These are phyloP conservation scores for Crenichthys baileyi DNA, from an alignment of 2,797 vertebrate genomes.

Conservation along the genomic window DNA sequence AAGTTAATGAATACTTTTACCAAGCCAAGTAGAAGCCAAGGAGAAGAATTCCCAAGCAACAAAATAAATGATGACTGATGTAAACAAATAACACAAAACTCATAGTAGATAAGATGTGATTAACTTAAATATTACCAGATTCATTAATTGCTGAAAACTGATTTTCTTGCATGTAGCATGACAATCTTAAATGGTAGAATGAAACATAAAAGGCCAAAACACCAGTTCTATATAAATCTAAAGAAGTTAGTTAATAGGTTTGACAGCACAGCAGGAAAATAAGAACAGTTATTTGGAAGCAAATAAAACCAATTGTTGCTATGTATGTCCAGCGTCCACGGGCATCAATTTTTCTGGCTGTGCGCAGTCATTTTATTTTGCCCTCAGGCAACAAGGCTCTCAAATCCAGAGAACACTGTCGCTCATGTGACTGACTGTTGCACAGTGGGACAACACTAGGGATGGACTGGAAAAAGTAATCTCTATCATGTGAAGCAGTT, in stretches of 20 bases:
- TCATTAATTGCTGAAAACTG: background rate
- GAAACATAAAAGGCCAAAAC: background rate
- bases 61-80: background rate
- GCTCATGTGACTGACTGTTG: background rate
- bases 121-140: background rate
- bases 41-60: background rate
- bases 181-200: background rate
- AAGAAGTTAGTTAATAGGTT: background rate
- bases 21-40: background rate
- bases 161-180: background rate
- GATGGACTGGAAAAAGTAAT: slow-evolving; percentile 13
- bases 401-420: background rate
- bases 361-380: slow-evolving; percentile 3
- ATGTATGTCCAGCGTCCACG: background rate
- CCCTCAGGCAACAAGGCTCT: background rate
- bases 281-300: background rate
- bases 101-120: background rate
- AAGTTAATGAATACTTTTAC: background rate
- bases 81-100: background rate
- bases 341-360: background rate
- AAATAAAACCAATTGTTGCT: slow-evolving; percentile 2
- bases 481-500: background rate
- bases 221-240: background rate
- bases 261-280: slow-evolving; percentile 1
- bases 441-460: background rate